Conservation (phyloP, 2,797 vertebrate species). For the Sebastes goodei region DNA sequence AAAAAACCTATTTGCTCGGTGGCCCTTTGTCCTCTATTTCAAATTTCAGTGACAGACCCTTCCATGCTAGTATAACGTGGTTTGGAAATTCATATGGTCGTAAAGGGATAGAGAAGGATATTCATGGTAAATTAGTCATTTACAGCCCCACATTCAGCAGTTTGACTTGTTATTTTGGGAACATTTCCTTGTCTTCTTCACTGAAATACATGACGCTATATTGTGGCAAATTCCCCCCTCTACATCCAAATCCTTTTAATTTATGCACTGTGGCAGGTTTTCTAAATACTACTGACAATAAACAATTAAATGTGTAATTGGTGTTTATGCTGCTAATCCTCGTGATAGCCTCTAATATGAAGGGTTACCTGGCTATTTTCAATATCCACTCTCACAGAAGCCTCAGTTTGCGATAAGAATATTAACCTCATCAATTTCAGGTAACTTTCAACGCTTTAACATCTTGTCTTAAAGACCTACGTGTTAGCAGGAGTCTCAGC, state of each 20-base stretch:
- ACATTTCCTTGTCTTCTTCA: conserved; percentile 39
- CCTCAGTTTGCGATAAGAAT: conserved; percentile 81
- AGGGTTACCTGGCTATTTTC: conserved; percentile 81
- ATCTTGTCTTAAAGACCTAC: conserved; percentile 84
- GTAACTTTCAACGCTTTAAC: conserved; percentile 86
- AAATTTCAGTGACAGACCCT: conserved; percentile 73
- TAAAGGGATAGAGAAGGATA: conserved; percentile 68
- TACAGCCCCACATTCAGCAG: conserved; percentile 53
- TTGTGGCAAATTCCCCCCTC: conserved; percentile 15
- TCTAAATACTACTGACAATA: conserved; percentile 72
- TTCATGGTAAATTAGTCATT: conserved; percentile 73
- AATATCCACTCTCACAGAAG: conserved; percentile 81
- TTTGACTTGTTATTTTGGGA: conserved; percentile 56
- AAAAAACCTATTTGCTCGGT: conserved; percentile 66
- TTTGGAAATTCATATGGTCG: conserved; percentile 59
- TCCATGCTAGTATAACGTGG: conserved; percentile 61
- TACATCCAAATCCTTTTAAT: conserved; percentile 50
- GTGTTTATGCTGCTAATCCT: conserved; percentile 80
- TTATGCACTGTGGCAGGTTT: conserved; percentile 48
- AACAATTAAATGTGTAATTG: conserved; percentile 83
- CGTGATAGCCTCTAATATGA: conserved; percentile 79
- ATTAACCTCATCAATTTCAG: conserved; percentile 87
- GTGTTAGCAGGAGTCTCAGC: conserved; percentile 84
- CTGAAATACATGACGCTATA: conserved; percentile 46
- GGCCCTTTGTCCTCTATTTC: conserved; percentile 79